phyloP scores from a whole-genome alignment of 2,888 invertebrate species.

The Xylota sylvarum region DNA sequence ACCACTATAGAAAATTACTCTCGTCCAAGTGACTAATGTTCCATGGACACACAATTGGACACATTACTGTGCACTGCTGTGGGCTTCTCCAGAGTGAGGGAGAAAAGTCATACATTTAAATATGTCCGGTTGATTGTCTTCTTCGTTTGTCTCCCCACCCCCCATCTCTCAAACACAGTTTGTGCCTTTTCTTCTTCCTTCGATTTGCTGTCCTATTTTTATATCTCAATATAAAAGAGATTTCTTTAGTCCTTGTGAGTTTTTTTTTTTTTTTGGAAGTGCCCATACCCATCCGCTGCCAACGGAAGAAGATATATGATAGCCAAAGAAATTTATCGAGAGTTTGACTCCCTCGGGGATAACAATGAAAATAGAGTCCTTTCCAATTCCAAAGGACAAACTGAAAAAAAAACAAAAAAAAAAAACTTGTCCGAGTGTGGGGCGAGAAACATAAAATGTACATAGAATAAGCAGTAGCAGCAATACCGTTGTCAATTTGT shows the following conservation, averaged over 20 bases:
- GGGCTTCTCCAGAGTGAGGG: not conserved
- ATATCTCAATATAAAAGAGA: slow-evolving; percentile 69
- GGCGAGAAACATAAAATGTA: slow-evolving; percentile 62
- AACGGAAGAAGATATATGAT: slow-evolving; percentile 74
- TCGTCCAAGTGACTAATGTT: slow-evolving; percentile 67
- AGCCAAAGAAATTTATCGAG: slow-evolving; percentile 75
- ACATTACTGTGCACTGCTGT: slow-evolving; percentile 54
- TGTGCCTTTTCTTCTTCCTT: slow-evolving; percentile 9
- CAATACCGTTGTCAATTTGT: slow-evolving; percentile 75
- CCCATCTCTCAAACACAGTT: not conserved
- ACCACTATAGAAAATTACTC: slow-evolving; percentile 65
- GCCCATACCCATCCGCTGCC: slow-evolving; percentile 61
- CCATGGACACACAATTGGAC: slow-evolving; percentile 70
- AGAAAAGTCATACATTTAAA: slow-evolving; percentile 64
- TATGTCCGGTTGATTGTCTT: slow-evolving; percentile 49
- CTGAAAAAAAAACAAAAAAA: slow-evolving; percentile 14
- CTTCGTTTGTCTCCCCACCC: not conserved
- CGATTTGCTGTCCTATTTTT: slow-evolving; percentile 44
- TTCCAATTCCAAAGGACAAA: slow-evolving; percentile 65
- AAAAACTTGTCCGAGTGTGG: slow-evolving; percentile 34
- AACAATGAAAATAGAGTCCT: slow-evolving; percentile 73
- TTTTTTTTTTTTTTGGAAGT: slow-evolving; percentile 20
- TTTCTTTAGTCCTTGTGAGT: slow-evolving; percentile 51
- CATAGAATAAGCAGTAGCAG: slow-evolving; percentile 54
- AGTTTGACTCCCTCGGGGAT: slow-evolving; percentile 68